Base-by-base conservation (phyloP, 1,140 invertebrate genomes). In the Heliconius hermathena region DNA sequence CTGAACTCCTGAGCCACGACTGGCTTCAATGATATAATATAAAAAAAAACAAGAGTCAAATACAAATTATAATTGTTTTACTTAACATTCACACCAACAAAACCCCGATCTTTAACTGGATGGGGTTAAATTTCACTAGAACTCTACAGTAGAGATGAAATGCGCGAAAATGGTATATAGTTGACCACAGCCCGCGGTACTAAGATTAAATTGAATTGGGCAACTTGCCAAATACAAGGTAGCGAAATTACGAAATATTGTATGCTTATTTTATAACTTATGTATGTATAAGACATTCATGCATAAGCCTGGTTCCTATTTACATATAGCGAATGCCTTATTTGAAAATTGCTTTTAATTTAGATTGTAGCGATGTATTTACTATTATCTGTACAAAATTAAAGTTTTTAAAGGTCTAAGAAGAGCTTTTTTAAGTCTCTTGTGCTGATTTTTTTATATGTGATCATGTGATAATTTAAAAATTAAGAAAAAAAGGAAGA, bases 201-300 rank as follows among this genome's bases (percentile, higher is more conserved):
- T 90, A 92, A 93, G 91, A 93, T 92, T 91, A 93, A 93, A 93
- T 93, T 91, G 90, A 91, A 90, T 84, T 82, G 87, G 91, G 91
- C 90, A 87, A 79, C 80, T 79, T 77, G 88, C 91, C 90, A 93
- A 83, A 82, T 82, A 84, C 81, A 82, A 84, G 70, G 86, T 81
- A 85, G 78, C 73, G 76, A 86, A 89, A 92, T 89, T 91, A 89
- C 87, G 88, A 89, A 92, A 92, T 92, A 92, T 91, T 91, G 89
- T 92, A 90, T 91, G 90, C 87, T 91, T 85, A 90, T 91, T 87
- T 89, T 88, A 85, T 85, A 84, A 78, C 83, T 87, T 79, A 78
- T 66, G 60, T 66, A 66, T 29, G 22, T 66, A 72, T 79, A 76
- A 76, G 78, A 66, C 33, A 33, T 66, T 66, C 26, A 66, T 29